Percentiles rank a stretch among this genome's conserved stretches.
These are phyloP conservation scores for Epistrophella euchroma DNA, from an alignment of 2,888 invertebrate species.

Conservation along the genomic window DNA sequence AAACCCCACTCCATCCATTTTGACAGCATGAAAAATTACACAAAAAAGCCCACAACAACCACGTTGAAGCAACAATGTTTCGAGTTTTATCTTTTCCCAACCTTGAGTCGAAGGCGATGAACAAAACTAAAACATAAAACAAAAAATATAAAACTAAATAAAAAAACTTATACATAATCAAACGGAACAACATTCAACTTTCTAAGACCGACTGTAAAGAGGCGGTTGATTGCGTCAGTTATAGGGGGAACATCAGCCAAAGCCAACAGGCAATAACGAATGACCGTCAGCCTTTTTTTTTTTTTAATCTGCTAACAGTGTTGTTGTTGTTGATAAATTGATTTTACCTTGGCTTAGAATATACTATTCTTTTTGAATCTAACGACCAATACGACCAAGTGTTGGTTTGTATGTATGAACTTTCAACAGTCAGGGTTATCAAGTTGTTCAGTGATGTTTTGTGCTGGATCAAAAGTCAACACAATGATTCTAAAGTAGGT, in stretches of 20 bases:
- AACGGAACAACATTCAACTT: constrained; percentile 67
- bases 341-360: constrained; percentile 74
- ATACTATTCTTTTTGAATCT: constrained; percentile 56
- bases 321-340: constrained; percentile 74
- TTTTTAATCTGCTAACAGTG: constrained; percentile 55
- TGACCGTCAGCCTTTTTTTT: constrained; percentile 34
- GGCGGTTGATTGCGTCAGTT: constrained; percentile 34
- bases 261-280: constrained; percentile 16
- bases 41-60: background rate
- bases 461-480: constrained; percentile 14
- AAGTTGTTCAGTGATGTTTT: constrained; percentile 38
- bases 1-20: constrained; percentile 9
- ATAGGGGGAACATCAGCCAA: constrained; percentile 24
- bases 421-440: constrained; percentile 72
- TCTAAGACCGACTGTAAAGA: constrained; percentile 54
- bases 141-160: background rate
- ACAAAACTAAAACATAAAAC: background rate
- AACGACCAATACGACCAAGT: background rate
- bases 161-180: constrained; percentile 1
- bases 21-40: constrained; percentile 23
- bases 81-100: constrained; percentile 23
- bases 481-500: constrained; percentile 12
- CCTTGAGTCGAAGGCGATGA: constrained; percentile 25
- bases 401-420: constrained; percentile 30
- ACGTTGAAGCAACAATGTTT: constrained; percentile 3